A percentile compares a stretch with the other conserved stretches of the same genome.
phyloP scores from a whole-genome alignment of 2,888 invertebrate genomes.

The Protodeltote pygarga region DNA sequence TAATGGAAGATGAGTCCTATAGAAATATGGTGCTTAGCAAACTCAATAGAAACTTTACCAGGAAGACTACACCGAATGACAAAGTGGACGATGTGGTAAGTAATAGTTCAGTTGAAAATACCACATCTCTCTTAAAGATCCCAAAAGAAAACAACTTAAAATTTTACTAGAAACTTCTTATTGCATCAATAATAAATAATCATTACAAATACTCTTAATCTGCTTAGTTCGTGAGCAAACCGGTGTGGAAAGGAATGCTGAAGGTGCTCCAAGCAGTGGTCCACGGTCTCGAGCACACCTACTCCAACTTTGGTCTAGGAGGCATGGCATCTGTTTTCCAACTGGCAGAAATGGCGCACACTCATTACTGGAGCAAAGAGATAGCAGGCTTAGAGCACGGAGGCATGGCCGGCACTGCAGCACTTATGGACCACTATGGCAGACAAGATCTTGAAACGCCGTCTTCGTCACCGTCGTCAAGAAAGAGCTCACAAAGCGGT shows the following conservation, averaged over 20 bases:
- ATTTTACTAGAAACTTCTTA: too few species aligned
- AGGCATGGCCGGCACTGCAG: slow-evolving; percentile 78
- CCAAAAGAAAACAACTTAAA: too few species aligned
- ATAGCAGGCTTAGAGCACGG: slow-evolving; percentile 87
- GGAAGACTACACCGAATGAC: slow-evolving; percentile 97
- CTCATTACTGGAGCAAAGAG: slow-evolving; percentile 98
- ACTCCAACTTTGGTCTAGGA: slow-evolving; percentile 96
- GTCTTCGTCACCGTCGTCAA: slow-evolving; percentile 84
- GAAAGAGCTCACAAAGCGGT: slow-evolving; percentile 90
- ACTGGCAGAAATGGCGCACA: slow-evolving; percentile 99
- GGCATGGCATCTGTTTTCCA: slow-evolving; percentile 99
- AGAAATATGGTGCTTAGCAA: slow-evolving; percentile 98
- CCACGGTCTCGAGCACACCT: slow-evolving; percentile 96
- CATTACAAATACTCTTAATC: too few species aligned
- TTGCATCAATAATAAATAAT: too few species aligned
- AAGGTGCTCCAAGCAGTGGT: slow-evolving; percentile 96
- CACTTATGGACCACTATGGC: slow-evolving; percentile 67
- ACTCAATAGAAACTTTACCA: slow-evolving; percentile 96
- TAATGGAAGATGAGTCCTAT: slow-evolving; percentile 99
- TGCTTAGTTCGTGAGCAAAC: slow-evolving; percentile 93
- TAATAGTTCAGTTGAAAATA: slow-evolving; percentile 18
- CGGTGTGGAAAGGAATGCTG: slow-evolving; percentile 98
- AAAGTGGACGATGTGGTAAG: slow-evolving; percentile 99
- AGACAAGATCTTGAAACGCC: slow-evolving; percentile 72
- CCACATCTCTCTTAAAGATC: too few species aligned